Conservation (phyloP, 1,140 invertebrate species). For the Drosophila triauraria region DNA sequence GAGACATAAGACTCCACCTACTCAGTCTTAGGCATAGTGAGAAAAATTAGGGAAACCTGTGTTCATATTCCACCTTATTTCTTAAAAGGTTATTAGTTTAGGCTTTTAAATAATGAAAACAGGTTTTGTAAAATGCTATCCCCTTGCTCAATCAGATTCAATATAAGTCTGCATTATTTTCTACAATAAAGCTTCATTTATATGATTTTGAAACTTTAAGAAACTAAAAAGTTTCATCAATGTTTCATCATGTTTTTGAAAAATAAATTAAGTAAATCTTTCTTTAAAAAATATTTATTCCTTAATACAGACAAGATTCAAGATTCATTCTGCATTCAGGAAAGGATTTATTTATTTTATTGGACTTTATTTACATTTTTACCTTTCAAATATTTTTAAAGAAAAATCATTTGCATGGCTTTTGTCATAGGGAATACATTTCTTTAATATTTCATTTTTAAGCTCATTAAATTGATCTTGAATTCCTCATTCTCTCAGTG, state of each 20-base stretch:
- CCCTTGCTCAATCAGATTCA: no score
- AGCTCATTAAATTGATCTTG: not conserved
- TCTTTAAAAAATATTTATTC: not conserved
- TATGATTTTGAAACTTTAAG: no score
- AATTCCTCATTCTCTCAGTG: slow-evolving; percentile 6
- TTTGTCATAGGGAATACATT: not conserved
- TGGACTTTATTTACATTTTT: not conserved
- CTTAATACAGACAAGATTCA: not conserved
- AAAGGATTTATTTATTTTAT: not conserved
- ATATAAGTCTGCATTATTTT: no score
- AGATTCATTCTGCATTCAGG: not conserved
- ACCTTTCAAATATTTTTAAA: no score
- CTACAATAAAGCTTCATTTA: no score
- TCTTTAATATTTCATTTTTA: not conserved
- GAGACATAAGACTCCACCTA: slow-evolving; percentile 54
- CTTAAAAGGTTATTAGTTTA: not conserved
- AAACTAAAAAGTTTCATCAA: no score
- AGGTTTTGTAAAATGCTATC: not conserved
- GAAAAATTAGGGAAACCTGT: not conserved
- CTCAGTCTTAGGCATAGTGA: not conserved
- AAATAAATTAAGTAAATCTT: not conserved
- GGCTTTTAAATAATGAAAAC: not conserved
- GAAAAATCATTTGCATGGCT: not conserved
- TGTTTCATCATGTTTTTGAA: no score
- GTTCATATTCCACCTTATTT: not conserved